These are phyloP conservation scores for Porites evermanni DNA, from an alignment of 92 coral and sea anemone species.

Conservation along the genomic window DNA sequence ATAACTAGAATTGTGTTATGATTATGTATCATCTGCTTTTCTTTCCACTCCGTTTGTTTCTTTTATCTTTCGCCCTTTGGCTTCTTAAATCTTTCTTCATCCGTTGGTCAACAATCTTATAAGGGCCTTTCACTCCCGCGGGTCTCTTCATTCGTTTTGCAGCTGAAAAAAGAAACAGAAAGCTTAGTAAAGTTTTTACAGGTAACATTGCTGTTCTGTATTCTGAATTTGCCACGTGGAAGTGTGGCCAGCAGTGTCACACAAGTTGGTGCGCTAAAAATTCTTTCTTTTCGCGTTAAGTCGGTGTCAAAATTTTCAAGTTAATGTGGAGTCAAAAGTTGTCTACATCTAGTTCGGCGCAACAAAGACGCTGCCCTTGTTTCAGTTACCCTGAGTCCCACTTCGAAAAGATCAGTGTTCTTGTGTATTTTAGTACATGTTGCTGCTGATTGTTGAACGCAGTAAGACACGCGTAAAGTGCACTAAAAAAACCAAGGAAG, in stretches of 20 bases:
- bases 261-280: too few species aligned
- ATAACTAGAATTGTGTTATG: not conserved
- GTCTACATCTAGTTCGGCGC: too few species aligned
- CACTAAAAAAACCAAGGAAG: not conserved
- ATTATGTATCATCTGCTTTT: conserved; percentile 15
- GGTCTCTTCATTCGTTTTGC: conserved; percentile 96
- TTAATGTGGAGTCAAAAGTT: too few species aligned
- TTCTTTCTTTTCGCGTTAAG: too few species aligned
- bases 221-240: too few species aligned
- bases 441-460: not conserved
- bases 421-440: not conserved
- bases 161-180: conserved; percentile 45
- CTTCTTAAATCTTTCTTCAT: conserved; percentile 95
- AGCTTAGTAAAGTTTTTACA: not conserved
- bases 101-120: conserved; percentile 90
- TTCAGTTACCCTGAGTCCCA: too few species aligned
- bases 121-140: conserved; percentile 92
- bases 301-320: too few species aligned
- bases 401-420: too few species aligned
- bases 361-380: too few species aligned
- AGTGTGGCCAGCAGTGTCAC: too few species aligned
- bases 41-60: conserved; percentile 53
- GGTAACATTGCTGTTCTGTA: too few species aligned
- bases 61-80: conserved; percentile 71
- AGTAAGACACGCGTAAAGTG: not conserved